Conservation (phyloP, 2,113 vertebrate genomes). For the Pangasianodon gigas region DNA sequence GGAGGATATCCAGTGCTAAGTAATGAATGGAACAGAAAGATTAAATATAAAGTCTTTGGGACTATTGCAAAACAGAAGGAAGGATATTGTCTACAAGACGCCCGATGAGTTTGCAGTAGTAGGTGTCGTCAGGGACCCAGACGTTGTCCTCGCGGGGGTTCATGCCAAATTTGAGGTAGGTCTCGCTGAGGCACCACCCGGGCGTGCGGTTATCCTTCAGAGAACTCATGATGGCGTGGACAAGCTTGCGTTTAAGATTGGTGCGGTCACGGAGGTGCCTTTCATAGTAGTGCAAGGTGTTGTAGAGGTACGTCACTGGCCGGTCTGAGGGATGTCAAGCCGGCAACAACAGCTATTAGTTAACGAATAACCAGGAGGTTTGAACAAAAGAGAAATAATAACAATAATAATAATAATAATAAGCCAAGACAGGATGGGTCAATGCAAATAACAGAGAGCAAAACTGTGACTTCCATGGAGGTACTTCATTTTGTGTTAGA, state of each 20-base stretch:
- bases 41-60: not conserved
- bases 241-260: constrained; percentile 93
- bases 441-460: not conserved
- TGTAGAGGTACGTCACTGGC: constrained; percentile 97
- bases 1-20: not conserved
- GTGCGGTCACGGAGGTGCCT: constrained; percentile 88
- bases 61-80: constrained; percentile 41
- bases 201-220: constrained; percentile 94
- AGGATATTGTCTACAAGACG: constrained; percentile 99
- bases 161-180: constrained; percentile 92
- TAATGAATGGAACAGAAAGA: not conserved
- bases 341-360: not conserved
- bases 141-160: constrained; percentile 91
- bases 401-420: not conserved
- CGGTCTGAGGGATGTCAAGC: constrained; percentile 78
- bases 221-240: constrained; percentile 96
- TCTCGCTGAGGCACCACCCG: constrained; percentile 97
- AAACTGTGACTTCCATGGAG: not conserved
- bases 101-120: constrained; percentile 97
- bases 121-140: constrained; percentile 95
- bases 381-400: not conserved
- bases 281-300: constrained; percentile 97
- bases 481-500: not conserved
- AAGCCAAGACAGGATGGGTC: not conserved
- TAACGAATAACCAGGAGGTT: not conserved